Conservation (phyloP, 2,113 vertebrate genomes). For the Gymnobelideus leadbeateri region DNA sequence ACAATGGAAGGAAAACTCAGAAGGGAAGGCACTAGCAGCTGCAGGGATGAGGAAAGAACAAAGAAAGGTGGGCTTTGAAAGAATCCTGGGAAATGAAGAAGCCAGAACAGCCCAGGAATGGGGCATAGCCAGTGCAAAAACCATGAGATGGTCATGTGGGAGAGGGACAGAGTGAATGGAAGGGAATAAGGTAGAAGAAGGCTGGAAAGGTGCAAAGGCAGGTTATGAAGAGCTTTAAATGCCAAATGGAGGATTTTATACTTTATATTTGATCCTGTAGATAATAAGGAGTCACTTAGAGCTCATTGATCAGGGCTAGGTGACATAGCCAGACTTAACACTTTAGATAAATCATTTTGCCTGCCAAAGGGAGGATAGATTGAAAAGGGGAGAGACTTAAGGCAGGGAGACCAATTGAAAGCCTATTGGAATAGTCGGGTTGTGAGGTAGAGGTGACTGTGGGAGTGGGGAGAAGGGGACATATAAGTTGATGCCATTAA, state of each 20-base stretch:
- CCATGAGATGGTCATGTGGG: background rate
- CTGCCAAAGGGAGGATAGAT: background rate
- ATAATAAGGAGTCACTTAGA: background rate
- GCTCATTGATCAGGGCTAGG: background rate
- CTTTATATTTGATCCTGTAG: conserved; percentile 1
- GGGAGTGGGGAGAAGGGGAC: background rate
- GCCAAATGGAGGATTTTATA: background rate
- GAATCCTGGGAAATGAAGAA: background rate
- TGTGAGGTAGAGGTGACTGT: background rate
- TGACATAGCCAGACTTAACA: background rate
- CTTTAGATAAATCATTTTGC: background rate
- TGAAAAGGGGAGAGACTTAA: background rate
- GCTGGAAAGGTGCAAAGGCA: background rate
- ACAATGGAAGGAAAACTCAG: background rate
- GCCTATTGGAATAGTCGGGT: background rate
- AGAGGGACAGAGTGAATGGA: background rate
- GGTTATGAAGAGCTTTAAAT: background rate
- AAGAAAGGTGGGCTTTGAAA: background rate
- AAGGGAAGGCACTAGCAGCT: background rate
- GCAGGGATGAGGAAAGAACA: background rate
- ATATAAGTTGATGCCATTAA: background rate
- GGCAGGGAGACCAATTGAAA: background rate
- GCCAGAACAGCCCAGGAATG: background rate
- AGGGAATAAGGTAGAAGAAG: background rate
- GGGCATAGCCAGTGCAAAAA: background rate